A percentile compares a stretch with the other conserved stretches of the same genome.
Evolutionary conservation across 2,113 vertebrate species (phyloP).

Genomic region (Pungitius pungitius): DNA sequence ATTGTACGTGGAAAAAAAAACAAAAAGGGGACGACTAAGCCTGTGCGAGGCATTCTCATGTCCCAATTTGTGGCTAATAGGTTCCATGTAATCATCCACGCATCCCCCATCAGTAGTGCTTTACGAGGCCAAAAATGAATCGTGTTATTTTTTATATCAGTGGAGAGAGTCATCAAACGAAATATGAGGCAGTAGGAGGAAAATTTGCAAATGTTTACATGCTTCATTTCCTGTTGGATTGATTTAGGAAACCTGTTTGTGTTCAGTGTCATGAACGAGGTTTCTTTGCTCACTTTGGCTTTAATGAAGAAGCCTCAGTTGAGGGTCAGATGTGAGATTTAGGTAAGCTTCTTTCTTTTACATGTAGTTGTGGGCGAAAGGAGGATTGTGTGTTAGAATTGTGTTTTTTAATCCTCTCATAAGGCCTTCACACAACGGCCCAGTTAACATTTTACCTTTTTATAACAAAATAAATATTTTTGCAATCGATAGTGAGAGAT

Average conservation of each 20-base stretch:
- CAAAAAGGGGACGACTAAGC: not conserved
- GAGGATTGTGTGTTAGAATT: not conserved
- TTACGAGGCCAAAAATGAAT: not conserved
- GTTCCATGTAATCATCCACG: not conserved
- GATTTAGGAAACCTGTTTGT: slow-evolving; percentile 1
- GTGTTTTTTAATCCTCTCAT: too few species aligned
- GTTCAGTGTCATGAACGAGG: slow-evolving; percentile 8
- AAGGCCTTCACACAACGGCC: not conserved
- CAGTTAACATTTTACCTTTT: not conserved
- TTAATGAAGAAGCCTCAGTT: slow-evolving; percentile 4
- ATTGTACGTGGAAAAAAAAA: not conserved
- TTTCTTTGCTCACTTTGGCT: slow-evolving; percentile 16
- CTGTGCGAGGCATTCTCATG: not conserved
- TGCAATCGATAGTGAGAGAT: not conserved
- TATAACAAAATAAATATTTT: not conserved
- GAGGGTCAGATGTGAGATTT: slow-evolving; percentile 25
- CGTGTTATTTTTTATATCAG: not conserved
- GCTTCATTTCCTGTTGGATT: slow-evolving; percentile 2
- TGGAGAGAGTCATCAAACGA: not conserved
- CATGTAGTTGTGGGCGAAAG: not conserved
- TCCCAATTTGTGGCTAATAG: not conserved
- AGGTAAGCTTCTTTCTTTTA: too few species aligned
- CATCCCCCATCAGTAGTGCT: not conserved
- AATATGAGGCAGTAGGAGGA: not conserved
- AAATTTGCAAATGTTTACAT: slow-evolving; percentile 11